Base-by-base conservation (phyloP, 30 jellyfish, hydroid and myxozoan genomes). In the Phacellophora camtschatica region DNA sequence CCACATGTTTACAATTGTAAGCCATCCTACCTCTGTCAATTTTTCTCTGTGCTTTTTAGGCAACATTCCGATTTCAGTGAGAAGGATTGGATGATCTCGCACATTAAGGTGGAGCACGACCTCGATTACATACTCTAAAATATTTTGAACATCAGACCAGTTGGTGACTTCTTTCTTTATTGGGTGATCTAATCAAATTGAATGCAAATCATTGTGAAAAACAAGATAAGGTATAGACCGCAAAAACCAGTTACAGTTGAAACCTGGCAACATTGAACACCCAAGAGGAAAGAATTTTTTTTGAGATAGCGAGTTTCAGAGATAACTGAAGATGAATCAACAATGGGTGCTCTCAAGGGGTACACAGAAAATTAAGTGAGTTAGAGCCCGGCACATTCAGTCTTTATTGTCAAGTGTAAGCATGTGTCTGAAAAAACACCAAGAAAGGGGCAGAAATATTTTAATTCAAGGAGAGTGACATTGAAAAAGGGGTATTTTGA, bases 121-220 rank as follows among this genome's bases (percentile, higher is more conserved):
- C 56, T 93, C 99, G 46, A 86, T 23, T 33, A 81, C 73, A 67
- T 86, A 82, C 63, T 93, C 99, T n/a, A 93, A 65, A 28, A 93
- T 42, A 46, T 77, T 83, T 80, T 64, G 36, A 1, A 93, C 95
- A 53, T 93, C 96, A 20, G 90, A 56, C 99, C 99, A 93, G 87
- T 93, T 78, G 12, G 81, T 93, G 33, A 81, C 89, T 45, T 74
- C 85, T 32, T 42, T 88, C 82, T 93, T 86, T 5, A 93, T 65
- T 43, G 99, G 99, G 58, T 93, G 97, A 32, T 93, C 99, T 93
- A 63, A n/a, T n/a, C n/a, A n/a, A n/a, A n/a, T n/a, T 2, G 41
- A 54, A 71, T 71, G 3, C 4, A 67, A 15, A 59, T 59, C 20
- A 59, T 16, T 59, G 48, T 59, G 0, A 30, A 49, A 49, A 4